Evolutionary conservation across 35 echinoderm and acorn worm species (phyloP).

Genomic region (Ptychodera flava): DNA sequence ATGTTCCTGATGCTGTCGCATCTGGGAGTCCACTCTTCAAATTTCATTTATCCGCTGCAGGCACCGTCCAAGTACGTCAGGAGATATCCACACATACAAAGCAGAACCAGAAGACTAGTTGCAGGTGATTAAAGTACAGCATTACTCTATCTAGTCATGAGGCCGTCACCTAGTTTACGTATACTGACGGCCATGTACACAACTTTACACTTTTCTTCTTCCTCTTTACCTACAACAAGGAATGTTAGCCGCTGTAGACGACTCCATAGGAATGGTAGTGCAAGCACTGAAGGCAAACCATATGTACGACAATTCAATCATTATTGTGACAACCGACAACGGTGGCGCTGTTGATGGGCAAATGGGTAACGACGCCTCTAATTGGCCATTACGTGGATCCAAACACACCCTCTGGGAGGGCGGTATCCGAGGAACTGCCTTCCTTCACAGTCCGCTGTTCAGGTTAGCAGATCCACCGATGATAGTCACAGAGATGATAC

Average conservation of each 20-base stretch:
- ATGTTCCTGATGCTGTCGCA: slow-evolving; percentile 75
- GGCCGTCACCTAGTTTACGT: no score
- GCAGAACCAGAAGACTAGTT: slow-evolving; percentile 57
- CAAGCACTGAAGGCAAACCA: slow-evolving; percentile 40
- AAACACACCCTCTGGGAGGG: slow-evolving; percentile 98
- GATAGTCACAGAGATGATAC: slow-evolving; percentile 49
- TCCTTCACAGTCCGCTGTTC: slow-evolving; percentile 70
- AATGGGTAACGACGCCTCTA: slow-evolving; percentile 72
- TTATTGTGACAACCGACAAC: slow-evolving; percentile 92
- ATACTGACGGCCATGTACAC: no score
- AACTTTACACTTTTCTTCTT: neutral
- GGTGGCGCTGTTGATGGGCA: slow-evolving; percentile 72
- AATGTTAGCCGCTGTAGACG: slow-evolving; percentile 83
- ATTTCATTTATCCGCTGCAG: slow-evolving; percentile 36
- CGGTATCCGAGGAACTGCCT: slow-evolving; percentile 60
- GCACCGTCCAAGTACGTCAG: slow-evolving; percentile 58
- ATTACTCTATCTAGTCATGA: no score
- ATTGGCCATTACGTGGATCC: slow-evolving; percentile 80
- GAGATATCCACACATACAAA: slow-evolving; percentile 56
- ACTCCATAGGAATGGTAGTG: slow-evolving; percentile 69
- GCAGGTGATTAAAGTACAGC: slow-evolving; percentile 49
- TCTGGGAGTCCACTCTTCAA: slow-evolving; percentile 75
- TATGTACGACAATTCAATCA: slow-evolving; percentile 71
- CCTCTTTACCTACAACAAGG: slow-evolving; percentile 41
- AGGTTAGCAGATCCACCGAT: slow-evolving; percentile 51